phyloP scores from a whole-genome alignment of 2,113 vertebrate species.

The Bettongia penicillata region DNA sequence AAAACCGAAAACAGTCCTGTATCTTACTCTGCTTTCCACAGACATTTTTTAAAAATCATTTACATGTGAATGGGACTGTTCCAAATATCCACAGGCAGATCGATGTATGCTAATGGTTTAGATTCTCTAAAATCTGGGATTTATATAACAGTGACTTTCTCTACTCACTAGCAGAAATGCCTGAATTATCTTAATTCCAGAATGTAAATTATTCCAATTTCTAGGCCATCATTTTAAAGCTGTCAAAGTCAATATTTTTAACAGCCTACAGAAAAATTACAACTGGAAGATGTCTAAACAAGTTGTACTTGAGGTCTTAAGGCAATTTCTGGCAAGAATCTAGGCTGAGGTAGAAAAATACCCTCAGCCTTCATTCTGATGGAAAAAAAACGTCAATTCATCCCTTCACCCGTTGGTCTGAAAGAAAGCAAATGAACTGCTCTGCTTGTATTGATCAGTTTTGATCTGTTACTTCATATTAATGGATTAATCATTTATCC shows the following conservation, averaged over 20 bases:
- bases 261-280: constrained; percentile 66
- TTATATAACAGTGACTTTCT: constrained; percentile 73
- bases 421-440: constrained; percentile 24
- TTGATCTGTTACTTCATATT: constrained; percentile 43
- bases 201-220: constrained; percentile 82
- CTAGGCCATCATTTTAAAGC: constrained; percentile 80
- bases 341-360: constrained; percentile 64
- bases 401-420: constrained; percentile 23
- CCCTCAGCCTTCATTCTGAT: constrained; percentile 53
- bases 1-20: constrained; percentile 59
- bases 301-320: constrained; percentile 69
- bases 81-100: constrained; percentile 58
- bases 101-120: constrained; percentile 64
- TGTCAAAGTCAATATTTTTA: constrained; percentile 80
- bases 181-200: constrained; percentile 79
- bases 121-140: constrained; percentile 66
- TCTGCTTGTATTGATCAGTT: constrained; percentile 56
- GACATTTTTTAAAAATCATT: constrained; percentile 71
- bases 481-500: constrained; percentile 53
- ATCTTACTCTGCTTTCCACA: constrained; percentile 54
- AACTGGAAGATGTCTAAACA: constrained; percentile 78
- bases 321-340: constrained; percentile 76
- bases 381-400: constrained; percentile 26
- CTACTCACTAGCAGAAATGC: constrained; percentile 67
- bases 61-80: constrained; percentile 62